These are phyloP conservation scores for Brachystomella parvula DNA, from an alignment of 1,140 invertebrate genomes.

Conservation along the genomic window DNA sequence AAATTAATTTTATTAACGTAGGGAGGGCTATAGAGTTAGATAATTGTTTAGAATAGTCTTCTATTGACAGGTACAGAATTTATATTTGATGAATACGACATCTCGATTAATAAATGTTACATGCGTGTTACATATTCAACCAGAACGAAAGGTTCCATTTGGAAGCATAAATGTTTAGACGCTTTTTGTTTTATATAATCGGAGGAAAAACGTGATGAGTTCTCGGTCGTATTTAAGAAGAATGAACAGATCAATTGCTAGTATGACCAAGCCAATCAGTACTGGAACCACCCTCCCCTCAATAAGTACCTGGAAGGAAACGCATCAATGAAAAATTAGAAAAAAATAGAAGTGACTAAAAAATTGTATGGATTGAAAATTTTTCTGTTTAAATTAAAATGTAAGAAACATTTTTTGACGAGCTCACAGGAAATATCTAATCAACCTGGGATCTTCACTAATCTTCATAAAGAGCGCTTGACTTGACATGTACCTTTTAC, in stretches of 20 bases:
- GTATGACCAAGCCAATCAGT: conserved; percentile 25
- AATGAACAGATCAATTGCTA: conserved; percentile 16
- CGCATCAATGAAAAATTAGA: conserved; percentile 12
- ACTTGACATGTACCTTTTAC: not conserved
- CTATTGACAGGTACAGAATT: too few relatives aligned
- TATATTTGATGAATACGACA: not conserved
- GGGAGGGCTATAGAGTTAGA: too few relatives aligned
- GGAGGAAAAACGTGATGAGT: conserved; percentile 30
- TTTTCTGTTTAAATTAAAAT: not conserved
- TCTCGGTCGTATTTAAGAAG: conserved; percentile 25
- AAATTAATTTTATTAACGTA: too few relatives aligned
- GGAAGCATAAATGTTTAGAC: conserved; percentile 10
- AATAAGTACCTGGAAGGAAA: not conserved
- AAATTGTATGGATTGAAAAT: not conserved
- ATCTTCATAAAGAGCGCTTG: too few relatives aligned
- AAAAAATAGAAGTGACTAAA: not conserved
- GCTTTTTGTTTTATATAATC: conserved; percentile 34
- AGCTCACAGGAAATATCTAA: too few relatives aligned
- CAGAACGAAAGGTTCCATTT: not conserved
- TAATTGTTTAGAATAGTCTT: too few relatives aligned
- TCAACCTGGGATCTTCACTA: too few relatives aligned
- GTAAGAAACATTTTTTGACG: too few relatives aligned
- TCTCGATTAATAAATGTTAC: not conserved
- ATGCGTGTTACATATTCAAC: not conserved
- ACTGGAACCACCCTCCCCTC: conserved; percentile 26